Evolutionary conservation across 1,140 invertebrate species (phyloP).

Genomic region (Tetramorium parvispinum): DNA sequence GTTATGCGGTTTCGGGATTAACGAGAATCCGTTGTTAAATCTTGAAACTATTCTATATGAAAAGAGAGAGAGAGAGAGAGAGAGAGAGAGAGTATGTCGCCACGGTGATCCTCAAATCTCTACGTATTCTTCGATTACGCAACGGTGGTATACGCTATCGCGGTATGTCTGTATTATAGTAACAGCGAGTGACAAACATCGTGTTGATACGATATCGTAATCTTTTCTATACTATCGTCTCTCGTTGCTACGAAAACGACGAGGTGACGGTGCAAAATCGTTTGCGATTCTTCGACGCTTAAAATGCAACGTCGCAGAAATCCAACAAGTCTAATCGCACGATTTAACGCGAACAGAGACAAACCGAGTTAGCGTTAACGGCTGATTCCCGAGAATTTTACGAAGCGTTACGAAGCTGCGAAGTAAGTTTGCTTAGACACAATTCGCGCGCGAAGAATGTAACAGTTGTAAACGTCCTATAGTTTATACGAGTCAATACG

Average conservation of each 20-base stretch:
- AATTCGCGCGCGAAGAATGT: not conserved
- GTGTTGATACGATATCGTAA: not conserved
- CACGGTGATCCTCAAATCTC: slow-evolving; percentile 17
- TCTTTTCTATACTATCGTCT: not conserved
- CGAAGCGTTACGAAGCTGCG: slow-evolving; percentile 5
- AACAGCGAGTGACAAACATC: not conserved
- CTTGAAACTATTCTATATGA: slow-evolving; percentile 46
- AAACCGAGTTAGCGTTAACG: not conserved
- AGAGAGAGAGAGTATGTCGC: not conserved
- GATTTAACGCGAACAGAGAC: not conserved
- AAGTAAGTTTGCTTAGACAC: slow-evolving; percentile 5
- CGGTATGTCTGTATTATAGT: slow-evolving; percentile 1
- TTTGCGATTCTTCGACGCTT: not conserved
- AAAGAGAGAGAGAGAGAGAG: not conserved
- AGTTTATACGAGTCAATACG: slow-evolving; percentile 18
- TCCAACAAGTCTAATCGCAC: not conserved
- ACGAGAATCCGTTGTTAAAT: slow-evolving; percentile 46
- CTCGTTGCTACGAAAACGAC: not conserved
- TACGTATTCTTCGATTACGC: slow-evolving; percentile 25
- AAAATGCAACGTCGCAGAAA: not conserved
- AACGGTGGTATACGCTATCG: not conserved
- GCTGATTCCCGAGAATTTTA: slow-evolving; percentile 26
- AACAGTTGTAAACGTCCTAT: slow-evolving; percentile 37
- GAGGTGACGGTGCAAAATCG: not conserved
- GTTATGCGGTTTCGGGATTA: slow-evolving; percentile 39